Evolutionary conservation across 2,797 vertebrate species (phyloP), one percentile per base, ranked within the genome.

Genomic region (Novumbra hubbsi): DNA sequence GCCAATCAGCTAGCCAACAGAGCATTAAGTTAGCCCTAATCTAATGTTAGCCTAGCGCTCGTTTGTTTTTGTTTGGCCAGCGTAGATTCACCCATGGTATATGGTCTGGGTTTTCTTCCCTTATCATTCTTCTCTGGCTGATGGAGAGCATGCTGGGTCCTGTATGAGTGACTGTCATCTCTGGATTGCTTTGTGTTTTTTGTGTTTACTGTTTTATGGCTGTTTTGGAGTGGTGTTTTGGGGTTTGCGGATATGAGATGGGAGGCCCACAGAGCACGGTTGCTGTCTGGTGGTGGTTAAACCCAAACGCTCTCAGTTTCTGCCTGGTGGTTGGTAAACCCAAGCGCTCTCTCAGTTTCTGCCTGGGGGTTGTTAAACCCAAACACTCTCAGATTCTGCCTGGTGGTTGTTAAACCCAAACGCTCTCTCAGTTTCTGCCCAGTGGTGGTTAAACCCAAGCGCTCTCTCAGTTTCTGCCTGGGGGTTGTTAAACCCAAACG

Each of bases 131-230:
- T 32, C 52, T 41, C 32, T 32, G 21, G 48, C 57, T 27, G 17
- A 68, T 60, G n/a, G 63, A 11, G 71, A 77, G 50, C 21, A 71
- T 69, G 70, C 48, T 75, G 74, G 82, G 77, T 81, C 78, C 77
- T 80, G 78, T 80, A 34, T 75, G 73, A 75, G 60, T 45, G 71
- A 41, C 84, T 75, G 75, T 48, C 78, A 73, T 81, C 64, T 72
- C 77, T 80, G 81, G 80, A 85, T 89, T 90, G 88, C 88, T 83
- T 89, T 87, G 87, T 89, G 89, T 89, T 87, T 87, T 77, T 79
- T 86, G 88, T 89, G 90, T 90, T 86, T 87, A 86, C 86, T 84
- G 88, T 81, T 90, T 88, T 84, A 83, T 85, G 83, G 83, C 85
- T 85, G 34, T 69, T 24, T 30, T 70, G 81, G 73, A 86, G 86